Base-by-base conservation (phyloP, 1,140 invertebrate species). In the Aphaenogaster floridana region DNA sequence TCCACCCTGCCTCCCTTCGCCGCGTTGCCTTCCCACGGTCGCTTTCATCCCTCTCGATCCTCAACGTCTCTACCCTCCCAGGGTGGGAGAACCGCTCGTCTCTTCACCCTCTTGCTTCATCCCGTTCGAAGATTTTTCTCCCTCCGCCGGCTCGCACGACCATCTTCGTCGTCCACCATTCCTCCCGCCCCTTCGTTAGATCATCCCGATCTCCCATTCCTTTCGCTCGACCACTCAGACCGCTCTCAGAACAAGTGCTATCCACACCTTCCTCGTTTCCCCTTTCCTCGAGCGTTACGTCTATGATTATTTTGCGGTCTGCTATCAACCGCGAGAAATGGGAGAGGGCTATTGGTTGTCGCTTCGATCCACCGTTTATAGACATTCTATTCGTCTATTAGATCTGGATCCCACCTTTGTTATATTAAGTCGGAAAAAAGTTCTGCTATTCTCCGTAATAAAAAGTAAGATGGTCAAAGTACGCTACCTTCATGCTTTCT, bases 111-210 rank as follows among this genome's bases (percentile, higher is more conserved):
- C 9, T 81, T 34, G 78, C 78, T 90, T 85, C 86, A 63, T 61
- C 86, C 48, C 87, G 84, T 90, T 69, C 81, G 17, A 54, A 52
- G 42, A 88, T 81, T 87, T 88, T 87, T 80, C 76, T 86, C 59
- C 80, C 52, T 72, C 63, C 69, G 66, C 80, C 66, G 45, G 66
- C 86, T 88, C 68, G n/a, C 78, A 86, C 91, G 88, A 91, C 89
- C 90, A 91, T 91, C 91, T 91, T 92, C 88, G 79, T 88, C 79
- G 88, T 89, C 87, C 86, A 87, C 87, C 69, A 61, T 45, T 52
- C 77, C 88, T 89, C 76, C 78, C 59, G 66, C 45, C 61, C 61
- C 85, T 89, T 89, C 84, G 86, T 90, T 90, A 72, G 84, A 90
- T 90, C 88, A 90, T 88, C 77, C 80, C 81, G 63, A 79, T 80